Conservation (phyloP, 2,113 vertebrate genomes). For the Pomatorhinus ruficollis region DNA sequence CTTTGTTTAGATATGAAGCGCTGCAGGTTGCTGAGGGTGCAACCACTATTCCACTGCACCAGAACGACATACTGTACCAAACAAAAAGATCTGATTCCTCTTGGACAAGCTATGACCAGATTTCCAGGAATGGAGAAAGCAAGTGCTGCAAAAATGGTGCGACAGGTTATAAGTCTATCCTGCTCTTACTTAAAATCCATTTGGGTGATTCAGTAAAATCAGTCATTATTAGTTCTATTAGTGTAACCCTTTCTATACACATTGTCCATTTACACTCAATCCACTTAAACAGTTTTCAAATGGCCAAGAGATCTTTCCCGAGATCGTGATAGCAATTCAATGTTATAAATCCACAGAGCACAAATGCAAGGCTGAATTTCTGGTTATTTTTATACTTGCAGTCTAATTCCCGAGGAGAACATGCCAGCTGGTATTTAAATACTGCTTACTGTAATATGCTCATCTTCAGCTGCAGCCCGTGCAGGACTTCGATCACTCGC, state of each 20-base stretch:
- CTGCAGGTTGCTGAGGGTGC: not conserved
- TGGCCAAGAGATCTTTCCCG: not conserved
- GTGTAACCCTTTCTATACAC: not conserved
- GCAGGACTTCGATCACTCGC: slow-evolving; percentile 86
- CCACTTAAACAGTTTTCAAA: not conserved
- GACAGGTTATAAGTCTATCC: accelerated
- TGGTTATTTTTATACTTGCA: not conserved
- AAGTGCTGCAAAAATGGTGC: not conserved
- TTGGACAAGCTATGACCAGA: not conserved
- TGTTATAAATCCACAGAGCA: not conserved
- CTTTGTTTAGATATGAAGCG: not conserved
- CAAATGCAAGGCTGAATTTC: not conserved
- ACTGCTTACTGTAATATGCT: slow-evolving; percentile 88
- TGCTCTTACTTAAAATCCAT: not conserved
- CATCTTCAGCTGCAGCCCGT: slow-evolving; percentile 93
- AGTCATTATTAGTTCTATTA: not conserved
- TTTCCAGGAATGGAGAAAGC: not conserved
- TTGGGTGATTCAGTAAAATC: not conserved
- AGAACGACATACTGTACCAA: not conserved
- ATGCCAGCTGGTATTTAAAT: not conserved
- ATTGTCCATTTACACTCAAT: not conserved
- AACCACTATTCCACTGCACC: not conserved
- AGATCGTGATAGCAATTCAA: not conserved
- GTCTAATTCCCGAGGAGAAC: not conserved
- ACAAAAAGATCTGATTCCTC: not conserved